Percentiles rank a stretch among this genome's conserved stretches.
Evolutionary conservation across 1,140 invertebrate genomes (phyloP).

Genomic region (Metaphire vulgaris): DNA sequence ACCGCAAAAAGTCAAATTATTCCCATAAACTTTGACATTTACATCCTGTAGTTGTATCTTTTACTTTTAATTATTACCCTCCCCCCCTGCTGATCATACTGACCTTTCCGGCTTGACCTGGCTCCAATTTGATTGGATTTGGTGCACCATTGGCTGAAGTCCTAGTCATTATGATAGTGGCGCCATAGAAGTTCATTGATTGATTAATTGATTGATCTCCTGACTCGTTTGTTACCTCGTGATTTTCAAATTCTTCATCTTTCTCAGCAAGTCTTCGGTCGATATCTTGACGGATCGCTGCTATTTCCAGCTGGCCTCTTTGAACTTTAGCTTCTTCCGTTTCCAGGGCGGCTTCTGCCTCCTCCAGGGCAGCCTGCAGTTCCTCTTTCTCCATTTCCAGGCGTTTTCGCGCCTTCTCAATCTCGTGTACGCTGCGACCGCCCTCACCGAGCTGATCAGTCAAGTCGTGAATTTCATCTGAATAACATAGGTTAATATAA

Average conservation of each 20-base stretch:
- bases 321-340: constrained; percentile 67
- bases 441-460: constrained; percentile 97
- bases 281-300: constrained; percentile 96
- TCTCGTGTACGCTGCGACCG: constrained; percentile 84
- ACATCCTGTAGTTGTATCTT: too few relatives aligned
- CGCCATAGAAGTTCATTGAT: not conserved
- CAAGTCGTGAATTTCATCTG: constrained; percentile 94
- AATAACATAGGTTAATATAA: constrained; percentile 17
- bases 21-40: too few relatives aligned
- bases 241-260: constrained; percentile 98
- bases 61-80: too few relatives aligned
- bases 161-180: too few relatives aligned
- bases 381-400: constrained; percentile 99
- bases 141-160: too few relatives aligned
- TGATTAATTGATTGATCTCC: too few relatives aligned
- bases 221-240: constrained; percentile 57
- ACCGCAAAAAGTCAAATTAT: too few relatives aligned
- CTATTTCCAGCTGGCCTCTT: constrained; percentile 86
- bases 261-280: constrained; percentile 96
- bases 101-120: too few relatives aligned
- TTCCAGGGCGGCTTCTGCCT: constrained; percentile 96
- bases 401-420: constrained; percentile 94
- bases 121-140: too few relatives aligned
- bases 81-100: too few relatives aligned
- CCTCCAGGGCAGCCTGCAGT: constrained; percentile 93